Conservation (phyloP, 37 sponge, comb jelly and placozoan genomes). For the Beroe ovata region DNA sequence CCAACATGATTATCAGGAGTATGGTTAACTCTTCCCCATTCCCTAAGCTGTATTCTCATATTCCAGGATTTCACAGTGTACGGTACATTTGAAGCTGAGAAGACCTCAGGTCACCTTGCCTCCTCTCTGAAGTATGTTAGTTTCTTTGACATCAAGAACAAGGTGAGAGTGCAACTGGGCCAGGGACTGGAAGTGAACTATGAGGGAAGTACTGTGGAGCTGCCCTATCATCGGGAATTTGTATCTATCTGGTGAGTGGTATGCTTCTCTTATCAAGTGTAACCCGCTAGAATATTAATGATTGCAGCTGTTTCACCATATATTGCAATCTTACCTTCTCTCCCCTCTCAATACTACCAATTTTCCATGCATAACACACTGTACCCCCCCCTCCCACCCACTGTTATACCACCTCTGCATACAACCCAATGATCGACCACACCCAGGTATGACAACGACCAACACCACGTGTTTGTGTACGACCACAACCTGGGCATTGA, state of each 20-base stretch:
- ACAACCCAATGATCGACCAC: too few species aligned
- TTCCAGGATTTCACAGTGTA: conserved; percentile 43
- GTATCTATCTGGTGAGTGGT: conserved; percentile 60
- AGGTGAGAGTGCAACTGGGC: conserved; percentile 16
- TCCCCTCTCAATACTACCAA: too few species aligned
- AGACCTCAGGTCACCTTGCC: background rate
- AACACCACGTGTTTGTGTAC: conserved; percentile 11
- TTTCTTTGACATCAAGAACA: conserved; percentile 52
- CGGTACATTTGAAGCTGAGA: conserved; percentile 27
- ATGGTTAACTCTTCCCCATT: too few species aligned
- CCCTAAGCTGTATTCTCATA: background rate
- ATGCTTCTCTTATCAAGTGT: too few species aligned
- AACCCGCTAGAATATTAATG: too few species aligned
- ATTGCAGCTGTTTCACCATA: too few species aligned
- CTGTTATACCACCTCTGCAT: too few species aligned
- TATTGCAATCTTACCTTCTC: too few species aligned
- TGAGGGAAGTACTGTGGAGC: conserved; percentile 17
- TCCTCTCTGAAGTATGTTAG: conserved; percentile 22
- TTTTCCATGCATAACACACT: too few species aligned
- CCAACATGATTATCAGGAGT: too few species aligned
- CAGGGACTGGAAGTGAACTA: conserved; percentile 57
- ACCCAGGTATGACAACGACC: conserved; percentile 9
- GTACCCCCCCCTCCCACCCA: too few species aligned
- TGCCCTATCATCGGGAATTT: conserved; percentile 40
- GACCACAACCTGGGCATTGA: conserved; percentile 16